Percentiles rank a stretch among this genome's conserved stretches.
Conservation (phyloP, 2,888 invertebrate species). For the Hecatera dysodea region DNA sequence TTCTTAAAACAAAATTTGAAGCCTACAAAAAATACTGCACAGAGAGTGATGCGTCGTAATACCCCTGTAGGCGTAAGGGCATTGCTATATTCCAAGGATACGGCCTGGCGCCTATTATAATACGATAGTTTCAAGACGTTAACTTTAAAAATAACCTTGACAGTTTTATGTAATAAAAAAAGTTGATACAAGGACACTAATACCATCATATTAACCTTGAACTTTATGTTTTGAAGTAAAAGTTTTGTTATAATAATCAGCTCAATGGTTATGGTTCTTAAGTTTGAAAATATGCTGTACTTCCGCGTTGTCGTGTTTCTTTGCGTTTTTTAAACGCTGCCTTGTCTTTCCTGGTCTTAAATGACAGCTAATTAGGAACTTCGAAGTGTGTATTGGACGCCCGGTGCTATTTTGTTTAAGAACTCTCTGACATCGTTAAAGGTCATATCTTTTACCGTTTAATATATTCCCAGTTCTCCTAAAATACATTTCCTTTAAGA, state of each 20-base stretch:
- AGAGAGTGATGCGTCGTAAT: constrained; percentile 20
- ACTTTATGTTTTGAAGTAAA: constrained; percentile 10
- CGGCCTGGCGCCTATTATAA: constrained; percentile 41
- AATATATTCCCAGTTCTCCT: neutral
- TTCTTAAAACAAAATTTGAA: constrained; percentile 1
- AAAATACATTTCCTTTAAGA: constrained; percentile 30
- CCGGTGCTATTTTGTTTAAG: constrained; percentile 7
- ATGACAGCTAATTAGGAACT: neutral
- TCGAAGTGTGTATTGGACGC: neutral
- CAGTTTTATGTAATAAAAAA: constrained; percentile 21
- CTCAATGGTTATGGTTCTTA: neutral
- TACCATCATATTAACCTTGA: constrained; percentile 43
- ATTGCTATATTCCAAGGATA: constrained; percentile 23
- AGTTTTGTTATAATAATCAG: constrained; percentile 23
- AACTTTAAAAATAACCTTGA: constrained; percentile 34
- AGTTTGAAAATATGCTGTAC: constrained; percentile 6
- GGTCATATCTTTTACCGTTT: constrained; percentile 25
- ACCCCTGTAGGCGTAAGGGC: constrained; percentile 10
- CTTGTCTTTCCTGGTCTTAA: constrained; percentile 4
- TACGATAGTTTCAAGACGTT: constrained; percentile 25
- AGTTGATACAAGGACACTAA: constrained; percentile 34
- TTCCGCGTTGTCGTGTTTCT: constrained; percentile 1
- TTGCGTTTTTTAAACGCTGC: neutral
- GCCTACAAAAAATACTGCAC: constrained; percentile 26
- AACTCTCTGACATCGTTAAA: constrained; percentile 9